A percentile compares a stretch with the other conserved stretches of the same genome.
Conservation (phyloP, 2,888 invertebrate species). For the Hartigia nigra region DNA sequence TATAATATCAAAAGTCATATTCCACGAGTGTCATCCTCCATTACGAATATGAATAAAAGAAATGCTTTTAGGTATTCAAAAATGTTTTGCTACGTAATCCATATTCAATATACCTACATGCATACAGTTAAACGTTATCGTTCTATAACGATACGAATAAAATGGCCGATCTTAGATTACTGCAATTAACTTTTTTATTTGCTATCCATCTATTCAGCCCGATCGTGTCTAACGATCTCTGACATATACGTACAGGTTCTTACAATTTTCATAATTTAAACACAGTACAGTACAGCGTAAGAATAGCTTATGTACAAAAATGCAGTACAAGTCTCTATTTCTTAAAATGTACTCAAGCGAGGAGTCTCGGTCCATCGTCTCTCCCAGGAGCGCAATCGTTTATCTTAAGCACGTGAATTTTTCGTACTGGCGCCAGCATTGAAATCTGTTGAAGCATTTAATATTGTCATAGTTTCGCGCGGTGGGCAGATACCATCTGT, state of each 20-base stretch:
- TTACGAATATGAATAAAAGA: background rate
- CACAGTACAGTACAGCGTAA: too few species aligned
- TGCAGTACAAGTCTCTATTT: background rate
- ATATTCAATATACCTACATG: too few species aligned
- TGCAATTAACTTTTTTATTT: too few species aligned
- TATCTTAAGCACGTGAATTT: constrained; percentile 28
- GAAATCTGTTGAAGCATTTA: constrained; percentile 37
- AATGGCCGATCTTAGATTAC: too few species aligned
- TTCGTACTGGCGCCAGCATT: constrained; percentile 18
- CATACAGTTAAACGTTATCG: too few species aligned
- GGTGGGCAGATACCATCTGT: constrained; percentile 37
- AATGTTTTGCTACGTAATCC: too few species aligned
- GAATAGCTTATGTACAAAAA: background rate
- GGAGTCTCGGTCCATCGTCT: background rate
- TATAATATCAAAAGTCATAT: background rate
- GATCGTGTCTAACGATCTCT: too few species aligned
- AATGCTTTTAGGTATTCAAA: background rate
- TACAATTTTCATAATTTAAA: too few species aligned
- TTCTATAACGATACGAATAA: too few species aligned
- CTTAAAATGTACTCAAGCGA: background rate
- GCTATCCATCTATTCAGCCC: too few species aligned
- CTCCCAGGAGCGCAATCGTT: constrained; percentile 25
- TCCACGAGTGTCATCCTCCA: background rate
- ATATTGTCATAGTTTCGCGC: constrained; percentile 38
- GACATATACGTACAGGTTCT: too few species aligned